Evolutionary conservation across 1,140 invertebrate species (phyloP), one percentile per base, ranked within the genome.

Genomic region (Bombus terrestris): DNA sequence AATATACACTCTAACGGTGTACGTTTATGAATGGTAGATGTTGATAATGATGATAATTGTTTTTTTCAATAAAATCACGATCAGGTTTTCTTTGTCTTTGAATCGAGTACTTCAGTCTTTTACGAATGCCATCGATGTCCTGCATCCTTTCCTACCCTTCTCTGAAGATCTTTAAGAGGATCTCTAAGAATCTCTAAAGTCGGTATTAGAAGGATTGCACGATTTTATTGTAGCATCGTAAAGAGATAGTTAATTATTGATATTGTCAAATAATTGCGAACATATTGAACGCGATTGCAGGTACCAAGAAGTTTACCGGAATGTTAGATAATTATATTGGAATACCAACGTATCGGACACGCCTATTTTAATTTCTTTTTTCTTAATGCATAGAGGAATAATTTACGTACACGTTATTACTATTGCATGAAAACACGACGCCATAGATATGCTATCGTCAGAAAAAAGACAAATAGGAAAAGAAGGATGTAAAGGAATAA

Each of bases 61-160:
- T 37, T 86, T 91, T 82, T 86, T 64, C 89, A 91, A 92, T 92
- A 92, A 92, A 91, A 18, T 57, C 73, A 83, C 37, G 71, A 90
- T 81, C 83, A 85, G 64, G 57, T 87, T 77, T 81, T 79, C 81
- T 91, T 57, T 81, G 81, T 76, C n/a, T 59, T 85, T 53, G 13
- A 84, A 47, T n/a, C 32, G 75, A 71, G 22, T 69, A 78, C 9
- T 18, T 76, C 13, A 73, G 35, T 81, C 13, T 59, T 75, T 41
- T 53, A 35, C 12, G 32, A 43, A n/a, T 15, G 57, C 13, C 68
- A 41, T 28, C 32, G 68, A 57, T 28, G 4, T 73, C 47, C 68
- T 28, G 0, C 18, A 15, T 62, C 57, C 68, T 80, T 35, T 73
- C 77, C 68, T 39, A 15, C 53, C 22, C 68, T 12, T 10, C 32